phyloP scores from a whole-genome alignment of 1,140 invertebrate species.

The Himalopsyche phryganea region DNA sequence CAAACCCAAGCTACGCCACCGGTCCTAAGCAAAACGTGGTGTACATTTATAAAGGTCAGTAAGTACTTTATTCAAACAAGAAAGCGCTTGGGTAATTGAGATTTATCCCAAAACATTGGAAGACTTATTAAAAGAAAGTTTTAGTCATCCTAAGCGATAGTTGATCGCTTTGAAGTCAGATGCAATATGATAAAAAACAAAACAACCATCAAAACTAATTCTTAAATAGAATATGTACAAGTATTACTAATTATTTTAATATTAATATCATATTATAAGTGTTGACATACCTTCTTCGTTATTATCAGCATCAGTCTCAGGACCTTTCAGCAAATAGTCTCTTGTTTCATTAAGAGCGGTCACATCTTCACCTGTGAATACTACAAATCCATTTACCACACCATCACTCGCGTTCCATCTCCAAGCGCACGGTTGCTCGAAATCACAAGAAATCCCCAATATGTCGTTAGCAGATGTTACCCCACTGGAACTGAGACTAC shows the following conservation, averaged over 20 bases:
- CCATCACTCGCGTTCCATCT: conserved; percentile 46
- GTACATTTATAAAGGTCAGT: too few relatives aligned
- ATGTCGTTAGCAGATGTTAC: conserved; percentile 41
- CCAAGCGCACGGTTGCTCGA: conserved; percentile 46
- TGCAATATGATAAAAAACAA: neutral
- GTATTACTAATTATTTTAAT: too few relatives aligned
- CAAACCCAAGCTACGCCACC: too few relatives aligned
- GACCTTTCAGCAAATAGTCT: conserved; percentile 43
- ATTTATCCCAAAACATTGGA: too few relatives aligned
- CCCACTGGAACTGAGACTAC: conserved; percentile 38
- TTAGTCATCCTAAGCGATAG: too few relatives aligned
- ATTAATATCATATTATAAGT: too few relatives aligned
- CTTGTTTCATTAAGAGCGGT: conserved; percentile 39
- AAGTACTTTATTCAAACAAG: too few relatives aligned
- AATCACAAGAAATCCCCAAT: conserved; percentile 46
- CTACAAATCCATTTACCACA: conserved; percentile 42
- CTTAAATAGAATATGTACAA: too few relatives aligned
- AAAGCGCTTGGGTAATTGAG: too few relatives aligned
- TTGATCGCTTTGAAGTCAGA: too few relatives aligned
- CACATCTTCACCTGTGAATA: conserved; percentile 41
- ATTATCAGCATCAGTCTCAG: conserved; percentile 42
- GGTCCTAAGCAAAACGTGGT: too few relatives aligned
- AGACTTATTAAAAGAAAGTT: too few relatives aligned
- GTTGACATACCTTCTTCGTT: conserved; percentile 14
- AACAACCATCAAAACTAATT: neutral